Percentiles rank a stretch among this genome's conserved stretches.
These are phyloP conservation scores for Drosophila jambulina DNA, from an alignment of 1,140 invertebrate genomes.

Conservation along the genomic window DNA sequence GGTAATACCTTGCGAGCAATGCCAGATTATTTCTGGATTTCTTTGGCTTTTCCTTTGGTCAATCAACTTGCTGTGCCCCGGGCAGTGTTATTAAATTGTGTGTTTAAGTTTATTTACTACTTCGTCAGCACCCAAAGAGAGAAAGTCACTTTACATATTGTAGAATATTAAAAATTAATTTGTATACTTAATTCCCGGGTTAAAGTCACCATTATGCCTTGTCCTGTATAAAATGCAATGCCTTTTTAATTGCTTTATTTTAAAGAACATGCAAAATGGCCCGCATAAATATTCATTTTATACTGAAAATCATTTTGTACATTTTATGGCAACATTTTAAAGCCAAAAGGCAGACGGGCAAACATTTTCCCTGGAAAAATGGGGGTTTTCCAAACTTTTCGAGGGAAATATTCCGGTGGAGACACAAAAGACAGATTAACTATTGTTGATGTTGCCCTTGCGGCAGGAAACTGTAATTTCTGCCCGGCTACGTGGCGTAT, in stretches of 20 bases:
- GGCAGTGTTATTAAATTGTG: constrained; percentile 4
- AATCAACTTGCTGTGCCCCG: constrained; percentile 18
- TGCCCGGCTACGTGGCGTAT: constrained; percentile 44
- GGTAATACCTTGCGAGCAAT: constrained; percentile 33
- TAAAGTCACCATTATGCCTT: constrained; percentile 33
- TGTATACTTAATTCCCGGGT: constrained; percentile 10
- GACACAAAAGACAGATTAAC: constrained; percentile 72
- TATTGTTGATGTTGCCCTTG: constrained; percentile 58
- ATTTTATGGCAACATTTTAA: constrained; percentile 16
- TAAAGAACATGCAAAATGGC: constrained; percentile 8
- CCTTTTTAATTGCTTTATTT: constrained; percentile 39
- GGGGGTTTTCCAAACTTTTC: constrained; percentile 8
- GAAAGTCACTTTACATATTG: not conserved
- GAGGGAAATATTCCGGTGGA: constrained; percentile 21
- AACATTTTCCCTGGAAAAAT: not conserved
- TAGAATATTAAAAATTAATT: not conserved
- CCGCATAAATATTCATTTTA: constrained; percentile 23
- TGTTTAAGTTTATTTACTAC: not conserved
- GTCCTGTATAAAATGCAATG: constrained; percentile 28
- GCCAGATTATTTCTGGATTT: constrained; percentile 34
- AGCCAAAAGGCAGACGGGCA: too few relatives aligned
- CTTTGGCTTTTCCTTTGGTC: constrained; percentile 16
- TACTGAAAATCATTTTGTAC: constrained; percentile 12
- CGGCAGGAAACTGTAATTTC: constrained; percentile 64
- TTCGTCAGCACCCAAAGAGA: not conserved